Evolutionary conservation across 2,888 invertebrate genomes (phyloP).

Genomic region (Idaea aversata): DNA sequence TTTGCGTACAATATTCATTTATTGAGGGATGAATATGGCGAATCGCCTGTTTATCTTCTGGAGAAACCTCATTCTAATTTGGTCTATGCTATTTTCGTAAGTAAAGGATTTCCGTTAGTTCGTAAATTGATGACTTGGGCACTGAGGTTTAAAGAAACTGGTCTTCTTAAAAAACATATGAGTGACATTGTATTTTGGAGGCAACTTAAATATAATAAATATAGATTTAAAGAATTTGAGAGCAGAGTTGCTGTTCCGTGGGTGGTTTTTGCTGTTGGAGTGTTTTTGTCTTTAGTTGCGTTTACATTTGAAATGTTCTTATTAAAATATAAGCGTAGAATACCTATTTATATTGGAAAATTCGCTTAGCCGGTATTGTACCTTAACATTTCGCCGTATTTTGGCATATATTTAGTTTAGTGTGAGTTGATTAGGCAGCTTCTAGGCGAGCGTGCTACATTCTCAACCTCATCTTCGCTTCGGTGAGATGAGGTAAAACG

Average conservation of each 20-base stretch:
- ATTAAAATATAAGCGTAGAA: not conserved
- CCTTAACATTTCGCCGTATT: not conserved
- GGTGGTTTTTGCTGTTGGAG: not conserved
- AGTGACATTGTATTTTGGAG: not conserved
- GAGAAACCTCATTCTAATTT: not conserved
- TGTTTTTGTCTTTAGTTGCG: not conserved
- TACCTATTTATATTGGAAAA: not conserved
- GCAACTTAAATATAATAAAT: not conserved
- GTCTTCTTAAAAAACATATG: not conserved
- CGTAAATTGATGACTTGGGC: not conserved
- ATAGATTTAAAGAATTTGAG: not conserved
- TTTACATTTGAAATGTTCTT: not conserved
- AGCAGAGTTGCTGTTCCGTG: not conserved
- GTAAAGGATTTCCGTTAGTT: not conserved
- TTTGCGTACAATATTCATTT: not conserved
- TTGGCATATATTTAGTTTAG: too few relatives aligned
- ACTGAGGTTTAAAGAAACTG: not conserved
- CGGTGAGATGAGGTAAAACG: too few relatives aligned
- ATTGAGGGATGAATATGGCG: not conserved
- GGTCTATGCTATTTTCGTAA: not conserved
- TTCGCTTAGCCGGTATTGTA: not conserved
- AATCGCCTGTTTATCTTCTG: not conserved
- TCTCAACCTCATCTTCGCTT: too few relatives aligned
- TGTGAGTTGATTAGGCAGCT: too few relatives aligned
- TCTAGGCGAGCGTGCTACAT: too few relatives aligned